Conservation (phyloP, 2,797 vertebrate genomes). For the Rachycentron canadum region DNA sequence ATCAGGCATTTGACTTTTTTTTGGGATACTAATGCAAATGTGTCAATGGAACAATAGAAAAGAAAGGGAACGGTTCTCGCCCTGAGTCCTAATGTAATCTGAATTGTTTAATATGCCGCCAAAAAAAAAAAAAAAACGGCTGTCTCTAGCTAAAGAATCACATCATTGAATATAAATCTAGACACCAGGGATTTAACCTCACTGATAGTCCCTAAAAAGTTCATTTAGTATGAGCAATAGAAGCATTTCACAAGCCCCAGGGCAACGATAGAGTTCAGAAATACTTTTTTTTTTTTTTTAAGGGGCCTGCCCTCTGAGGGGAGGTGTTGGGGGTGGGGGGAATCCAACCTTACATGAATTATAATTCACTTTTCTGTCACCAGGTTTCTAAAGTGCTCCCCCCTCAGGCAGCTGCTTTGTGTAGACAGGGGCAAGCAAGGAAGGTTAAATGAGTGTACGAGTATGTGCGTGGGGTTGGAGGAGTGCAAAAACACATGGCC, state of each 20-base stretch:
- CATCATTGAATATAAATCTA: slow-evolving; percentile 30
- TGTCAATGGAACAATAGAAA: not conserved
- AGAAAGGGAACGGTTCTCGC: not conserved
- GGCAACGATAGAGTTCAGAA: slow-evolving; percentile 21
- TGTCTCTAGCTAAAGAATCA: no score
- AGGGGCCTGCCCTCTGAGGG: slow-evolving; percentile 16
- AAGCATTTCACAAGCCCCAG: slow-evolving; percentile 48
- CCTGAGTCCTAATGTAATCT: not conserved
- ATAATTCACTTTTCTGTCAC: slow-evolving; percentile 71
- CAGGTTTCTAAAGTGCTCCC: slow-evolving; percentile 27
- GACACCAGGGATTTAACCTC: slow-evolving; percentile 18
- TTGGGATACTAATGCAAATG: no score
- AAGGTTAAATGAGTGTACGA: slow-evolving; percentile 17
- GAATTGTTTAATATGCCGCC: not conserved
- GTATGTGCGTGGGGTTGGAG: not conserved
- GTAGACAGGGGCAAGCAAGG: slow-evolving; percentile 41
- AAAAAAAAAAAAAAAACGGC: no score
- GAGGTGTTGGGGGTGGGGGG: slow-evolving; percentile 13
- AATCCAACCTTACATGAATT: slow-evolving; percentile 57
- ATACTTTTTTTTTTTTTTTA: not conserved
- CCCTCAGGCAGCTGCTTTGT: slow-evolving; percentile 62
- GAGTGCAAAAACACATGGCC: slow-evolving; percentile 34
- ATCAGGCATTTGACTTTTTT: not conserved
- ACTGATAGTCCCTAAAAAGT: slow-evolving; percentile 42
- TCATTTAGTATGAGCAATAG: slow-evolving; percentile 54